A percentile compares a stretch with the other conserved stretches of the same genome.
Conservation (phyloP, 2,113 vertebrate species). For the Dunckerocampus dactyliophorus region DNA sequence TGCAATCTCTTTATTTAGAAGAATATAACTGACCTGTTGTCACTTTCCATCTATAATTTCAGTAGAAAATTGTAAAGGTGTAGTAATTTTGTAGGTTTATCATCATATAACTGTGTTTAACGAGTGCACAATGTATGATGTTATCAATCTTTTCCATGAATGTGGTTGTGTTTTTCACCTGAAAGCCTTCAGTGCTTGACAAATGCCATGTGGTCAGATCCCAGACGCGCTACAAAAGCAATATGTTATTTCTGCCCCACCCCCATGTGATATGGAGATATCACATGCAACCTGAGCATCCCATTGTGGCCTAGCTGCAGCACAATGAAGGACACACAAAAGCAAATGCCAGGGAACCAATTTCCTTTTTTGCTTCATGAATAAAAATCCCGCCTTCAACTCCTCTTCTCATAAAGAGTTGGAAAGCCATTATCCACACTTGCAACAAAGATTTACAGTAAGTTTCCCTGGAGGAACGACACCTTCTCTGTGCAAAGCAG, state of each 20-base stretch:
- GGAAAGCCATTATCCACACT: constrained; percentile 51
- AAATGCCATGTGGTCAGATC: constrained; percentile 29
- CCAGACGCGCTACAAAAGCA: constrained; percentile 34
- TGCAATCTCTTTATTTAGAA: too few species aligned
- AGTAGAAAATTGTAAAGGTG: too few species aligned
- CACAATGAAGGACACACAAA: constrained; percentile 60
- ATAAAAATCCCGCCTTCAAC: constrained; percentile 66
- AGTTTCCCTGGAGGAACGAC: constrained; percentile 7
- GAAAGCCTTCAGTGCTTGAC: background rate
- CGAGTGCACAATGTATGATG: too few species aligned
- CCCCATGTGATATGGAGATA: constrained; percentile 61
- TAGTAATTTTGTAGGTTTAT: too few species aligned
- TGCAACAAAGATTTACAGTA: constrained; percentile 12
- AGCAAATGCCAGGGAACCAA: constrained; percentile 59
- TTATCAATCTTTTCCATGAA: too few species aligned
- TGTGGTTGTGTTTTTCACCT: too few species aligned
- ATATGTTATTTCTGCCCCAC: constrained; percentile 51
- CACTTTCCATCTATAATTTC: too few species aligned
- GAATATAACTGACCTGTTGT: too few species aligned
- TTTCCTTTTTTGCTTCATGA: constrained; percentile 67
- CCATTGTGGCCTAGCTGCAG: constrained; percentile 45
- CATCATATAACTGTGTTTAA: too few species aligned
- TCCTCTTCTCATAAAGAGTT: constrained; percentile 60
- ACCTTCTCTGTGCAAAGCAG: constrained; percentile 6
- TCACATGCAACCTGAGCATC: constrained; percentile 49